A percentile compares a stretch with the other conserved stretches of the same genome.
These are phyloP conservation scores for Calameuta idolon DNA, from an alignment of 2,888 invertebrate species.

Conservation along the genomic window DNA sequence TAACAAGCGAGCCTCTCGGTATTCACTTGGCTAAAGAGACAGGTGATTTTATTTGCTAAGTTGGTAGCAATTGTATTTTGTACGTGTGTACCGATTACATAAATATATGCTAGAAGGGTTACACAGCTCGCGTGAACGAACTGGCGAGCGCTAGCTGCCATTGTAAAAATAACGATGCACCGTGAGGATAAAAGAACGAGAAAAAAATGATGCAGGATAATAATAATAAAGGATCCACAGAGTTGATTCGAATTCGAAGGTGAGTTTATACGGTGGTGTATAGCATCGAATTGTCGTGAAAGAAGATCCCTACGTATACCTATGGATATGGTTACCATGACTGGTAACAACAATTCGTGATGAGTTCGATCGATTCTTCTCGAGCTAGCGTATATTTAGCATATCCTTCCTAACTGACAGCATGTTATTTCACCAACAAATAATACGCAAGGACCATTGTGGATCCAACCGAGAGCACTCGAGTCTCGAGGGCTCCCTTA, in stretches of 20 bases:
- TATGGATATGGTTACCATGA: neutral
- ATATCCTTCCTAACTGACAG: slow-evolving; percentile 60
- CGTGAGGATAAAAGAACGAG: neutral
- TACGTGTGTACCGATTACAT: neutral
- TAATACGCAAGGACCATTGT: slow-evolving; percentile 58
- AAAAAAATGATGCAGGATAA: neutral
- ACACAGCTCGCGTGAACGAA: neutral
- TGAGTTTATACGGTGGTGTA: neutral
- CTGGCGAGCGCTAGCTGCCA: neutral
- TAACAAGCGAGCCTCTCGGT: neutral
- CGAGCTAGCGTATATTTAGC: slow-evolving; percentile 58
- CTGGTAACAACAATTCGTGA: slow-evolving; percentile 16
- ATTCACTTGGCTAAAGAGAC: neutral
- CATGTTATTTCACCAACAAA: slow-evolving; percentile 64
- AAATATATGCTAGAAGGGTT: neutral
- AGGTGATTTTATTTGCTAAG: neutral
- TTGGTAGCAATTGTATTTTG: neutral
- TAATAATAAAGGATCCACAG: slow-evolving; percentile 4
- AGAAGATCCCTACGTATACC: neutral
- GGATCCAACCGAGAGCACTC: slow-evolving; percentile 48
- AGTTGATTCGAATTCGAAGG: neutral
- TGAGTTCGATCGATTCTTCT: slow-evolving; percentile 51
- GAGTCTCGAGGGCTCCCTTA: slow-evolving; percentile 53
- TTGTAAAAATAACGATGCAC: slow-evolving; percentile 3
- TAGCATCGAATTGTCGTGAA: slow-evolving; percentile 6